Evolutionary conservation across 53 echinoderm and acorn worm genomes (phyloP).

Genomic region (Astropecten irregularis): DNA sequence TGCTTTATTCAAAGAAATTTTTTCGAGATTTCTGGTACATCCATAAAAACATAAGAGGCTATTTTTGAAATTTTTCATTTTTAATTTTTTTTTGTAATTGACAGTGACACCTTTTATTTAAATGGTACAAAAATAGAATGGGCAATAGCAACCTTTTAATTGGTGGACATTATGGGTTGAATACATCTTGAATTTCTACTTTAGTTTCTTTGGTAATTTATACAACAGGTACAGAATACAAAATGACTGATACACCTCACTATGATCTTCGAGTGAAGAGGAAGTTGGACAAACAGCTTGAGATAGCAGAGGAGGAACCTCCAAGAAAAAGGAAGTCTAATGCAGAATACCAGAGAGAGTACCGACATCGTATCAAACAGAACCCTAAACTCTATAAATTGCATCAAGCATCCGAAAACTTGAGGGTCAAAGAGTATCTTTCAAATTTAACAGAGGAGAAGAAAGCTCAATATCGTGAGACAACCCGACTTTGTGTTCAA

Average conservation of each 20-base stretch:
- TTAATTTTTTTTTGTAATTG: background rate
- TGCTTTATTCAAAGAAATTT: no score
- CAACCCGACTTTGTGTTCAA: conserved; percentile 31
- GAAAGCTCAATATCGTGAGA: conserved; percentile 37
- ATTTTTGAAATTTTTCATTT: background rate
- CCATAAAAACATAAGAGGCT: no score
- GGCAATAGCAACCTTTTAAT: background rate
- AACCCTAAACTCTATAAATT: conserved; percentile 29
- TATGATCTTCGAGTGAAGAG: conserved; percentile 12
- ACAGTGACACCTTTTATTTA: background rate
- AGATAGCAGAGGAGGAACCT: background rate
- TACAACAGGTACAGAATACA: background rate
- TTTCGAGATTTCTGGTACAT: no score
- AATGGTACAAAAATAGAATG: background rate
- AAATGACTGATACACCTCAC: background rate
- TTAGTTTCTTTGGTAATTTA: background rate
- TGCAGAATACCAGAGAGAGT: conserved; percentile 36
- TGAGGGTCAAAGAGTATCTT: conserved; percentile 23
- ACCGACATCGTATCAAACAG: conserved; percentile 44
- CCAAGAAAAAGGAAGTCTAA: conserved; percentile 23
- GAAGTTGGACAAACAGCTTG: background rate
- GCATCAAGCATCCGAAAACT: conserved; percentile 37
- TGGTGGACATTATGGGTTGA: background rate
- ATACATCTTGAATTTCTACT: background rate
- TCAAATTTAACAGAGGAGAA: conserved; percentile 42